Percentiles rank a stretch among this genome's conserved stretches.
Conservation (phyloP, 2,888 invertebrate species). For the Xestia ashworthii region DNA sequence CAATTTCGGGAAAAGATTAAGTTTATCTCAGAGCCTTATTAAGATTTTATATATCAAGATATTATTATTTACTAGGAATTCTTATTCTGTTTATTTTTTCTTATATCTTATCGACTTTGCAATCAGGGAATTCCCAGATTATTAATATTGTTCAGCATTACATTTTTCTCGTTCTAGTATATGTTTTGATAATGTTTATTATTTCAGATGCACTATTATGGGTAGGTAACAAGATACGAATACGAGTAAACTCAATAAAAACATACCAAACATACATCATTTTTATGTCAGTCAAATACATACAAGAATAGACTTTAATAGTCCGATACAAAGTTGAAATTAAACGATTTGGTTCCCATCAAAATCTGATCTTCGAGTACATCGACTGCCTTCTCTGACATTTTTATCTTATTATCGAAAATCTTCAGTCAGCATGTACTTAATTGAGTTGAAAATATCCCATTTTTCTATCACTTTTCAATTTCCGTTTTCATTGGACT, state of each 20-base stretch:
- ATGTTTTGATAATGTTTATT: not conserved
- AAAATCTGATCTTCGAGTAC: slow-evolving; percentile 31
- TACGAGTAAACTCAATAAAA: not conserved
- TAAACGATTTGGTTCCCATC: not conserved
- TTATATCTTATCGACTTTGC: not conserved
- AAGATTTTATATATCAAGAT: not conserved
- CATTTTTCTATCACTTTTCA: not conserved
- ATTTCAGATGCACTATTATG: not conserved
- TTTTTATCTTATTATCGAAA: slow-evolving; percentile 36
- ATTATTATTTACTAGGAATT: not conserved
- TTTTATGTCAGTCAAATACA: not conserved
- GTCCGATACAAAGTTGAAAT: not conserved
- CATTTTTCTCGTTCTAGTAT: not conserved
- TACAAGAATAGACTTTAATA: slow-evolving; percentile 1
- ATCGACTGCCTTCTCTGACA: slow-evolving; percentile 16
- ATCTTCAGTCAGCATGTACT: slow-evolving; percentile 34
- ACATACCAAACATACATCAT: no score
- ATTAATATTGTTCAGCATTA: no score
- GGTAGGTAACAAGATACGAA: no score
- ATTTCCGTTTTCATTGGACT: not conserved
- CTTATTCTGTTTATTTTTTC: not conserved
- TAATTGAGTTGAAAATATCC: slow-evolving; percentile 16
- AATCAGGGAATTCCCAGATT: not conserved
- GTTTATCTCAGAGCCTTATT: not conserved
- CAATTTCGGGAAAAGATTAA: not conserved